These are phyloP conservation scores for Phytoseiulus persimilis DNA, from an alignment of 2,888 invertebrate genomes.

Conservation along the genomic window DNA sequence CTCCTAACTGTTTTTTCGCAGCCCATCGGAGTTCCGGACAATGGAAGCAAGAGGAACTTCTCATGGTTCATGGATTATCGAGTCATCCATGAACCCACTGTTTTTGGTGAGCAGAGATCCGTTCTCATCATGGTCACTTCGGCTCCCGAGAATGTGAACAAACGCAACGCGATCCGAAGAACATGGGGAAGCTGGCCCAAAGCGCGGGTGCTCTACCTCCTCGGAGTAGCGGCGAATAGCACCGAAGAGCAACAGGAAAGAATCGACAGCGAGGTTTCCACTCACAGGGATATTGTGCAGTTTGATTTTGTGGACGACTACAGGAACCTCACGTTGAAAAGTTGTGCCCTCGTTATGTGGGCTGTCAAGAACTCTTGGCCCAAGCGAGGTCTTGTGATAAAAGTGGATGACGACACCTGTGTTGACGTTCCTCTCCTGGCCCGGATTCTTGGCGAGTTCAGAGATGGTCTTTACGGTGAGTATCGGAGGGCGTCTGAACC, in stretches of 20 bases:
- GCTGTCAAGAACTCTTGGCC: background rate
- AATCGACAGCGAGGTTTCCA: background rate
- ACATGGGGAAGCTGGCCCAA: background rate
- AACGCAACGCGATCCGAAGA: slow-evolving; percentile 17
- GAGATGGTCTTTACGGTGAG: slow-evolving; percentile 11
- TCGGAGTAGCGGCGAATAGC: background rate
- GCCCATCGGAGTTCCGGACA: background rate
- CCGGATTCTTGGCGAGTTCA: background rate
- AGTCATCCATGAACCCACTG: background rate
- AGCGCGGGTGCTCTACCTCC: background rate
- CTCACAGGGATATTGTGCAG: background rate
- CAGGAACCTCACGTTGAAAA: slow-evolving; percentile 22
- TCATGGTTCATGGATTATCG: slow-evolving; percentile 20
- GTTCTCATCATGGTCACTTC: slow-evolving; percentile 18
- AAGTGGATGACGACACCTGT: slow-evolving; percentile 18
- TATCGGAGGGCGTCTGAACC: background rate
- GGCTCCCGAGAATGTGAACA: background rate
- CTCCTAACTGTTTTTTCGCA: background rate
- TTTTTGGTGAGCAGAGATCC: background rate
- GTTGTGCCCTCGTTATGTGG: slow-evolving; percentile 10
- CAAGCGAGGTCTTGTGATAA: background rate
- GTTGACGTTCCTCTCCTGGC: background rate
- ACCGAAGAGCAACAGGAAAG: background rate
- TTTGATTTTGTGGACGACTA: slow-evolving; percentile 12
- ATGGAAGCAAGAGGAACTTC: background rate